A percentile compares a stretch with the other conserved stretches of the same genome.
Conservation (phyloP, 2,797 vertebrate genomes). For the Oophaga sylvatica region DNA sequence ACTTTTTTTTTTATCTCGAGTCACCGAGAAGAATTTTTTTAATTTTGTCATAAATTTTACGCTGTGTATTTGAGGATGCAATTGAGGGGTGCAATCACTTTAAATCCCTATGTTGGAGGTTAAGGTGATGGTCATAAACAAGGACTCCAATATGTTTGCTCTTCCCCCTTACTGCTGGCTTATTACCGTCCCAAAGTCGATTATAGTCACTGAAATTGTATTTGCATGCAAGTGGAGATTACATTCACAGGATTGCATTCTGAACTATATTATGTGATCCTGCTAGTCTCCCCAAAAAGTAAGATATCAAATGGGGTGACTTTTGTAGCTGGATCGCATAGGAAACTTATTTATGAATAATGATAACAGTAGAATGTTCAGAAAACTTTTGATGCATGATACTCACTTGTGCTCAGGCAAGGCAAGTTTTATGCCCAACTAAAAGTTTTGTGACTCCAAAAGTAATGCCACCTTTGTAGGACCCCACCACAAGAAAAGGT, state of each 20-base stretch:
- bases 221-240: too few species aligned
- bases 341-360: too few species aligned
- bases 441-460: too few species aligned
- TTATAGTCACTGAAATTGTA: background rate
- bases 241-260: background rate
- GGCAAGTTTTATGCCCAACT: too few species aligned
- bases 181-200: background rate
- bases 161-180: background rate
- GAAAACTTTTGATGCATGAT: too few species aligned
- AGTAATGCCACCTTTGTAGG: too few species aligned
- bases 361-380: too few species aligned
- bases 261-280: background rate
- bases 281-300: background rate
- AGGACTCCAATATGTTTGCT: background rate
- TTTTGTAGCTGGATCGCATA: too few species aligned
- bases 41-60: conserved; percentile 28
- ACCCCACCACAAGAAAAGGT: too few species aligned
- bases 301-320: background rate
- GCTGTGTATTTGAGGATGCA: background rate
- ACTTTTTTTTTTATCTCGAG: conserved; percentile 26
- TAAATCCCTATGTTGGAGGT: conserved; percentile 6
- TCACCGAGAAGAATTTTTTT: conserved; percentile 19
- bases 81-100: conserved; percentile 1
- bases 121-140: conserved; percentile 1
- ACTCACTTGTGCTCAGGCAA: too few species aligned